These are phyloP conservation scores for Carassius gibelio DNA, from an alignment of 2,113 vertebrate genomes.

Conservation along the genomic window DNA sequence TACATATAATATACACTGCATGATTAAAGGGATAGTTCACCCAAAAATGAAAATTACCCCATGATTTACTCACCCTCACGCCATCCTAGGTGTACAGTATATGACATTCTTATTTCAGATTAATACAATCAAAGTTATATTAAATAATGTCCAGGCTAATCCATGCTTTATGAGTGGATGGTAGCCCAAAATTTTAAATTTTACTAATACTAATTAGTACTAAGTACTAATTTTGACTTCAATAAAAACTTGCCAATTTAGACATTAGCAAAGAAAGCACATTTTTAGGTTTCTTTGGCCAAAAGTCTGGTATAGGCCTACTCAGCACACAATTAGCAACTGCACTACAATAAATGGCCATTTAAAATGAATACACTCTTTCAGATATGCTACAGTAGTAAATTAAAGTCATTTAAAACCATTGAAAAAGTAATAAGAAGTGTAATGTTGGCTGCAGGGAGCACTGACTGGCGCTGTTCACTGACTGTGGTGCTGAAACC, in stretches of 20 bases:
- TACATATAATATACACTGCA: too few relatives aligned
- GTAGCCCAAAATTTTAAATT: too few relatives aligned
- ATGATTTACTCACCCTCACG: too few relatives aligned
- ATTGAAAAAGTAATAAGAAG: not conserved
- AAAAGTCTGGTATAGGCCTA: not conserved
- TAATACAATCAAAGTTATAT: too few relatives aligned
- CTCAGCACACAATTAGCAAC: not conserved
- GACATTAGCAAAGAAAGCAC: not conserved
- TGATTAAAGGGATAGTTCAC: too few relatives aligned
- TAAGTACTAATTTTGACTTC: not conserved
- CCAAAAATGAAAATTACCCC: too few relatives aligned
- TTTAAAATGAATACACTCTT: not conserved
- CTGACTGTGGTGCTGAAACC: constrained; percentile 44
- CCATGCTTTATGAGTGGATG: too few relatives aligned
- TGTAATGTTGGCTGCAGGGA: not conserved
- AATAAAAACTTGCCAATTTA: not conserved
- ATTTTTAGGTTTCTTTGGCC: not conserved
- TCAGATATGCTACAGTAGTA: not conserved
- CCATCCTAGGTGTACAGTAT: too few relatives aligned
- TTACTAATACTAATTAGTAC: too few relatives aligned
- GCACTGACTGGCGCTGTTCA: constrained; percentile 25
- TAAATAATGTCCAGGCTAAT: too few relatives aligned
- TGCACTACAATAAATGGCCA: not conserved
- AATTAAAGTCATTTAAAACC: constrained; percentile 1
- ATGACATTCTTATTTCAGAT: too few relatives aligned